Evolutionary conservation across 2,888 invertebrate species (phyloP).

Genomic region (Escarpia spicata): DNA sequence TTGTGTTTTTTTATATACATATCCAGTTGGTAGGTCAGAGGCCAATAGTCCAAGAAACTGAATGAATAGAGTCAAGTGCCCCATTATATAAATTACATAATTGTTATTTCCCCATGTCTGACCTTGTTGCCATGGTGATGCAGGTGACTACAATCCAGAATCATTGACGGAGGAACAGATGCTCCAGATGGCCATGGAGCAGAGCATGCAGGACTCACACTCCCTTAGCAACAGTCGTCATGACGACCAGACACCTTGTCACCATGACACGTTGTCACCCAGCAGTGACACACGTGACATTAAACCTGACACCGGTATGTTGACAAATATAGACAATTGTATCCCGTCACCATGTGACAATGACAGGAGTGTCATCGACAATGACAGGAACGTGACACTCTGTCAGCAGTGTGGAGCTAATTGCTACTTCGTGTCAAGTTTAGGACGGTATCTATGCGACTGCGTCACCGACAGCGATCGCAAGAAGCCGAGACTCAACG

Average conservation of each 20-base stretch:
- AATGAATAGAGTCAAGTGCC: too few species aligned
- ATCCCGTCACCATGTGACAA: background rate
- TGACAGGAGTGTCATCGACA: background rate
- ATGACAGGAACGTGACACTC: background rate
- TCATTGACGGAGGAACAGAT: conserved; percentile 26
- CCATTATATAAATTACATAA: too few species aligned
- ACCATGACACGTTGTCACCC: background rate
- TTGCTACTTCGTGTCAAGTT: background rate
- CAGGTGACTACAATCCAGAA: background rate
- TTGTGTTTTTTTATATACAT: too few species aligned
- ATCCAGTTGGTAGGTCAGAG: too few species aligned
- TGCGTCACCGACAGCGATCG: background rate
- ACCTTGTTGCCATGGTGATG: too few species aligned
- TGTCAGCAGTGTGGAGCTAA: background rate
- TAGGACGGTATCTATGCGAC: background rate
- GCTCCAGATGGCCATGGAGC: conserved; percentile 28
- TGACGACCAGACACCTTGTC: background rate
- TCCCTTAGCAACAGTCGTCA: background rate
- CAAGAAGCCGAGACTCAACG: background rate
- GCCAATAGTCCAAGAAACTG: too few species aligned
- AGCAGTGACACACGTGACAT: background rate
- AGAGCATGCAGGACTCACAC: conserved; percentile 27
- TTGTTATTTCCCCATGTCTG: background rate
- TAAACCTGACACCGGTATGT: background rate
- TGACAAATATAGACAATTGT: background rate